Conservation (phyloP, 2,797 vertebrate genomes). For the Psittacula echo region DNA sequence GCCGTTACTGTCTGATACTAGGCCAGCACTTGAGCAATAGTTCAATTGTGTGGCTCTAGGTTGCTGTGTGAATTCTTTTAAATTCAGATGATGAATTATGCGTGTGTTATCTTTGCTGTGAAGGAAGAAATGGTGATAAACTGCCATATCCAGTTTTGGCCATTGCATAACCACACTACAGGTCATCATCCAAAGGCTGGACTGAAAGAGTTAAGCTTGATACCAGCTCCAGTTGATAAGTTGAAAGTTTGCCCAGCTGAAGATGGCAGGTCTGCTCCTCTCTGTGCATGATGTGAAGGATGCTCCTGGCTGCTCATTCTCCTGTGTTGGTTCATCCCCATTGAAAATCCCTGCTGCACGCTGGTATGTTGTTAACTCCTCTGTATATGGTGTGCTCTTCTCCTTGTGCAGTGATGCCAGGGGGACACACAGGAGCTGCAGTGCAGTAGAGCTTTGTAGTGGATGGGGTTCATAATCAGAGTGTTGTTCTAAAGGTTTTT, state of each 20-base stretch:
- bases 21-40: not conserved
- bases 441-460: not conserved
- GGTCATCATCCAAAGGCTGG: not conserved
- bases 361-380: not conserved
- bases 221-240: not conserved
- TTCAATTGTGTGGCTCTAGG: not conserved
- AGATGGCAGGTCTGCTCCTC: not conserved
- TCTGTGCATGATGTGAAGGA: not conserved
- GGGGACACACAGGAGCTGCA: fast-evolving
- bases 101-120: not conserved
- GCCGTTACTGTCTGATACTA: not conserved
- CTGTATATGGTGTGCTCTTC: fast-evolving
- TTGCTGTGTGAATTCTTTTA: not conserved
- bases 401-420: not conserved
- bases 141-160: fast-evolving
- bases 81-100: not conserved
- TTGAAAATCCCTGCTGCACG: not conserved
- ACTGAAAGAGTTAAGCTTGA: not conserved
- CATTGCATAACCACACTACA: not conserved
- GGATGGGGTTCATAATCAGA: not conserved
- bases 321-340: not conserved
- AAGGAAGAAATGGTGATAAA: not conserved
- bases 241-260: not conserved
- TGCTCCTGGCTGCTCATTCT: not conserved
- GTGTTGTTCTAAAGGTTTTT: not conserved